These are phyloP conservation scores for Platerodrilus igneus DNA, from an alignment of 2,888 invertebrate genomes.

Conservation along the genomic window DNA sequence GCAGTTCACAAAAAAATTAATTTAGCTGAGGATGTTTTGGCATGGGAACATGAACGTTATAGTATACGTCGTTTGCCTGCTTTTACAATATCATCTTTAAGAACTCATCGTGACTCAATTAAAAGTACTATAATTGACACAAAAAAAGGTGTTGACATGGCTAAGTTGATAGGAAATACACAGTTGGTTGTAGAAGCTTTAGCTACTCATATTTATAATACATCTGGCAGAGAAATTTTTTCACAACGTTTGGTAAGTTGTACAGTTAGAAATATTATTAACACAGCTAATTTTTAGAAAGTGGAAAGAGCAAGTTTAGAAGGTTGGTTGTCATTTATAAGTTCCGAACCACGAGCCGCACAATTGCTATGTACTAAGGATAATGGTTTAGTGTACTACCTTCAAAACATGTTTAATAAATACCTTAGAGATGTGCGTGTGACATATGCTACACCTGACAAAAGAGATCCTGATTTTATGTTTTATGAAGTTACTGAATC, in stretches of 20 bases:
- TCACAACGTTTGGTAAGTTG: conserved; percentile 67
- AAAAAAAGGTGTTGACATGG: conserved; percentile 53
- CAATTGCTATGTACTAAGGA: conserved; percentile 65
- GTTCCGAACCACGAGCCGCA: conserved; percentile 69
- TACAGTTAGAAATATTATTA: conserved; percentile 7
- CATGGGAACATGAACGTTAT: conserved; percentile 97
- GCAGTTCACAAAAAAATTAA: conserved; percentile 94
- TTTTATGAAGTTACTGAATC: conserved; percentile 82
- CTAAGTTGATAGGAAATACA: conserved; percentile 63
- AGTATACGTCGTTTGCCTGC: conserved; percentile 89
- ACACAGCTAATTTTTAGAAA: conserved; percentile 52
- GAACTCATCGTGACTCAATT: conserved; percentile 61
- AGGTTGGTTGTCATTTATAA: conserved; percentile 71
- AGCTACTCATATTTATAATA: conserved; percentile 75
- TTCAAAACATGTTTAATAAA: conserved; percentile 68
- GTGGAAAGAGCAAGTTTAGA: conserved; percentile 68
- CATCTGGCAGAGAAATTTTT: conserved; percentile 63
- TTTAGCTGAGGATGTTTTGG: conserved; percentile 82
- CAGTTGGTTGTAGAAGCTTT: conserved; percentile 76
- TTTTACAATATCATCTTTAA: conserved; percentile 80
- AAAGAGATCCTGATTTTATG: conserved; percentile 88
- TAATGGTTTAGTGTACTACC: conserved; percentile 62
- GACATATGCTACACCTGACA: conserved; percentile 67
- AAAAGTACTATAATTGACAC: conserved; percentile 63
- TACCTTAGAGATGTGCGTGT: conserved; percentile 74